Conservation (phyloP, 2,888 invertebrate genomes). For the Limnephilus rhombicus region DNA sequence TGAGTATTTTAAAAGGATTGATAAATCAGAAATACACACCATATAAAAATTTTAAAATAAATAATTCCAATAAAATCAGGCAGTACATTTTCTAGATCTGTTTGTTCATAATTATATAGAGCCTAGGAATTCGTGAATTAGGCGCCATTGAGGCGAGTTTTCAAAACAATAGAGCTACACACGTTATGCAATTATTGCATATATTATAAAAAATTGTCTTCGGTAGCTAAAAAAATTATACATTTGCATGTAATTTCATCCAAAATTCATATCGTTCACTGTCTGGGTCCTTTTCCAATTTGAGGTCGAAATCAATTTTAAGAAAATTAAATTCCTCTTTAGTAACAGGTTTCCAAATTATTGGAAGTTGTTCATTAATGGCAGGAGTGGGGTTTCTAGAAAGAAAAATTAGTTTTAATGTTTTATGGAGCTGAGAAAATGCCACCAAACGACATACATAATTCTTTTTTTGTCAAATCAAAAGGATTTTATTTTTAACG, state of each 20-base stretch:
- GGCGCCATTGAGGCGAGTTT: too few relatives aligned
- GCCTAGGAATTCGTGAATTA: too few relatives aligned
- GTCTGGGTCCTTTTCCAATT: conserved; percentile 54
- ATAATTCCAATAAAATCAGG: background rate
- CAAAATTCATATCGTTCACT: conserved; percentile 57
- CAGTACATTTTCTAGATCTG: too few relatives aligned
- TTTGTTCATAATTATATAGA: too few relatives aligned
- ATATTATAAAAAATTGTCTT: too few relatives aligned
- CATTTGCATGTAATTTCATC: conserved; percentile 45
- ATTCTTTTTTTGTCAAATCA: too few relatives aligned
- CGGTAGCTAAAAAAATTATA: background rate
- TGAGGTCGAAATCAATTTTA: conserved; percentile 54
- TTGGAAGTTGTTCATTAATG: conserved; percentile 43
- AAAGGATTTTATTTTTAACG: background rate
- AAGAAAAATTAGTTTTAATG: background rate
- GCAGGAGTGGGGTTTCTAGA: conserved; percentile 62
- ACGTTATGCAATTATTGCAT: too few relatives aligned
- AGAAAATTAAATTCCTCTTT: conserved; percentile 54
- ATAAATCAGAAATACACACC: background rate
- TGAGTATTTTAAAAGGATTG: too few relatives aligned
- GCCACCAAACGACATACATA: background rate
- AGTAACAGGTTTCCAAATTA: conserved; percentile 59
- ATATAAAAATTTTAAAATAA: background rate
- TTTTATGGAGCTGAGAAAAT: background rate
- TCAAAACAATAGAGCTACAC: too few relatives aligned